These are phyloP conservation scores for Silurus glanis DNA, from an alignment of 2,113 vertebrate genomes.

Conservation along the genomic window DNA sequence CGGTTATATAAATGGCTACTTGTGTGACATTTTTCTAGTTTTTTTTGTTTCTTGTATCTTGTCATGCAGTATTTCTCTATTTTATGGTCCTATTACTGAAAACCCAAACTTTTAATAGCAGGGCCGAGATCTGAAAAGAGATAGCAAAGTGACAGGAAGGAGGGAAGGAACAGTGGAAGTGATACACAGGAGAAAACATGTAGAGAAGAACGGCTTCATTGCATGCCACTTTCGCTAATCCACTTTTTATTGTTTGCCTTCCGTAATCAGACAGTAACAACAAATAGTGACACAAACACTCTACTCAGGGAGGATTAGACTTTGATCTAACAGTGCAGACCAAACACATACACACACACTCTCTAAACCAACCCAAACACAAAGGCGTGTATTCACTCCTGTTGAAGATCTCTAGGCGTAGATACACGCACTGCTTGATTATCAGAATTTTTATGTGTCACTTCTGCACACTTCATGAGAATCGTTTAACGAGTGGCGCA, in stretches of 20 bases:
- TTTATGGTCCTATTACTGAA: conserved; percentile 43
- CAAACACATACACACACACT: conserved; percentile 36
- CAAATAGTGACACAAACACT: conserved; percentile 37
- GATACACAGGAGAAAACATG: background rate
- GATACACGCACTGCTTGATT: background rate
- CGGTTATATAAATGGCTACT: background rate
- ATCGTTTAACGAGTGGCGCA: conserved; percentile 34
- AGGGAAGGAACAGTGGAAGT: background rate
- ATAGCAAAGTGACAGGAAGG: conserved; percentile 50
- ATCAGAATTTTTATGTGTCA: background rate
- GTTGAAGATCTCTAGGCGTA: background rate
- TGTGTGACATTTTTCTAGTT: background rate
- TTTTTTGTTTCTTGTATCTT: background rate
- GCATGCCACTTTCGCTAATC: conserved; percentile 27
- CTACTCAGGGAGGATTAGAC: conserved; percentile 35
- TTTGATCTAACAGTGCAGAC: conserved; percentile 51
- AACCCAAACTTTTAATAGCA: conserved; percentile 66
- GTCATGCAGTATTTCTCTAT: conserved; percentile 53
- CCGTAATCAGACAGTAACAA: conserved; percentile 46
- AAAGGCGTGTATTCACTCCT: background rate
- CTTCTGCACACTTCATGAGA: background rate
- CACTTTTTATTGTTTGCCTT: conserved; percentile 25
- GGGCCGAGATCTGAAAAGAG: conserved; percentile 49
- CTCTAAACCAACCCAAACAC: conserved; percentile 17
- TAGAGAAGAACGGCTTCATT: background rate